These are phyloP conservation scores for Beroe ovata DNA, from an alignment of 37 sponge, comb jelly and placozoan genomes.

Conservation along the genomic window DNA sequence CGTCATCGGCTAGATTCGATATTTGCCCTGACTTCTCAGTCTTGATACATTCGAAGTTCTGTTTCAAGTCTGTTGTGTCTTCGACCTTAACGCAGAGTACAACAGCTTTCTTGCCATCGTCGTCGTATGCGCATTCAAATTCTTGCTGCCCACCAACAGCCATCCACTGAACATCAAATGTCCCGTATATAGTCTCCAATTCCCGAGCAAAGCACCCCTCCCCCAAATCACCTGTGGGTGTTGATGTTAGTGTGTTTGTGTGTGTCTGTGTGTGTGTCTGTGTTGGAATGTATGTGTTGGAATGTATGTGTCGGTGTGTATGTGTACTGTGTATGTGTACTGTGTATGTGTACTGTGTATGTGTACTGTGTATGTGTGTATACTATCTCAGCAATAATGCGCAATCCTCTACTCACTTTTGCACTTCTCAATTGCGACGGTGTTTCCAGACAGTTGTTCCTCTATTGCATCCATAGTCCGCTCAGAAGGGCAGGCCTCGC, in stretches of 20 bases:
- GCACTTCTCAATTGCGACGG: not conserved
- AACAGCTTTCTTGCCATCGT: not conserved
- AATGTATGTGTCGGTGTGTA: too few relatives aligned
- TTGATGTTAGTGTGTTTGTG: too few relatives aligned
- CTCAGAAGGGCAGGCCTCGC: not conserved
- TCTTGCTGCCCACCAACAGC: not conserved
- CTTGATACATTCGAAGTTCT: not conserved
- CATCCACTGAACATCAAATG: not conserved
- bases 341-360: too few relatives aligned
- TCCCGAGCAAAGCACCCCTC: not conserved
- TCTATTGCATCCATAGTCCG: not conserved
- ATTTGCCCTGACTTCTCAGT: not conserved
- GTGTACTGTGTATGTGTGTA: too few relatives aligned
- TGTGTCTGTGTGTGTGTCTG: too few relatives aligned
- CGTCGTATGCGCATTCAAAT: not conserved
- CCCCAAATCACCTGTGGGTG: not conserved
- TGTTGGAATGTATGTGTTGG: too few relatives aligned
- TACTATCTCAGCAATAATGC: too few relatives aligned
- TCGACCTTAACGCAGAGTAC: not conserved
- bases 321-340: too few relatives aligned
- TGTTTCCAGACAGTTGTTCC: not conserved
- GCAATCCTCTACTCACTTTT: not conserved
- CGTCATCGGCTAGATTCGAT: not conserved
- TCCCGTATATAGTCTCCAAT: not conserved
- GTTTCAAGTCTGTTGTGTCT: not conserved